A percentile compares a stretch with the other conserved stretches of the same genome.
phyloP scores from a whole-genome alignment of 2,113 vertebrate species.

The Naja naja region DNA sequence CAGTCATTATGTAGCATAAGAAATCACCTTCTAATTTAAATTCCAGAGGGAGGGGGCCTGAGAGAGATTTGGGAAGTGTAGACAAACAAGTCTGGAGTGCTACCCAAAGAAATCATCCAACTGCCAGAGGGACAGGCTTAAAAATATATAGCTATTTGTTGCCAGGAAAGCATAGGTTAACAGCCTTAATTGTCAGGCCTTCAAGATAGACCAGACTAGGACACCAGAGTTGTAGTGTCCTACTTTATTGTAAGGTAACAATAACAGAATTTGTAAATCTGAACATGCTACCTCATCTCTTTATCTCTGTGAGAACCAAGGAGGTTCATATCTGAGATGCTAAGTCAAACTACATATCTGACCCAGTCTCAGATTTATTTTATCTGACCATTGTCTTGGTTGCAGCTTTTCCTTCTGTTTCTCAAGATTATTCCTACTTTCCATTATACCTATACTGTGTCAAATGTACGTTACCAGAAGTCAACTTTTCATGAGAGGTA shows the following conservation, averaged over 20 bases:
- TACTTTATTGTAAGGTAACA: background rate
- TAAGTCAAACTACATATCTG: background rate
- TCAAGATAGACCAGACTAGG: background rate
- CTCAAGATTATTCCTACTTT: background rate
- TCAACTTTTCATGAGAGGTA: background rate
- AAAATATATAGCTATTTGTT: background rate
- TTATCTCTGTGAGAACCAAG: background rate
- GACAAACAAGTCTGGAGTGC: background rate
- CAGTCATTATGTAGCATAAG: background rate
- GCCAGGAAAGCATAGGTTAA: background rate
- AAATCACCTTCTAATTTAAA: background rate
- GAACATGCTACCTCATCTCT: background rate
- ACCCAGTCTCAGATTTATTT: background rate
- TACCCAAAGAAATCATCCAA: background rate
- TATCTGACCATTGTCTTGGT: background rate
- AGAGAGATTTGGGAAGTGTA: background rate
- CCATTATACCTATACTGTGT: background rate
- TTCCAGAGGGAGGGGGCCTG: background rate
- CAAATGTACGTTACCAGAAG: background rate
- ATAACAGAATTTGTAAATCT: background rate
- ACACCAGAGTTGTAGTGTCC: background rate
- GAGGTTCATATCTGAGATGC: background rate
- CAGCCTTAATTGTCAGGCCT: background rate
- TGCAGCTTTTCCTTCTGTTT: background rate
- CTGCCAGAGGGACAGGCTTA: background rate